Conservation (phyloP, 2,888 invertebrate genomes). For the Ectemnius lituratus region DNA sequence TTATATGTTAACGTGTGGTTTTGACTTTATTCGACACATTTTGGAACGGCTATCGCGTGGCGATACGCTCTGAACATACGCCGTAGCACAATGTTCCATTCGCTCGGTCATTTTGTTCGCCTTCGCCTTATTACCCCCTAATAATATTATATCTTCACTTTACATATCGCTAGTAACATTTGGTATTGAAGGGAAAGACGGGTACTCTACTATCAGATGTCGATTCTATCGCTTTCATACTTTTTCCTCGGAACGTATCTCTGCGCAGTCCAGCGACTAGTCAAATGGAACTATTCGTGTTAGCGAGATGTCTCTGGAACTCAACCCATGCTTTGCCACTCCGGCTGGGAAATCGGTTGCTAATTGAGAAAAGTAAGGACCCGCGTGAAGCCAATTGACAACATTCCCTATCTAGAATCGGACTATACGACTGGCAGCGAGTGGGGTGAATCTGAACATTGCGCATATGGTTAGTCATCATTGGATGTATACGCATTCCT, state of each 20-base stretch:
- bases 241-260: slow-evolving; percentile 27
- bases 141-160: slow-evolving; percentile 45
- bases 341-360: too few species aligned
- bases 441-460: slow-evolving; percentile 54
- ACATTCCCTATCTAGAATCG: slow-evolving; percentile 11
- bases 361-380: too few species aligned
- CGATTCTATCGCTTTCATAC: slow-evolving; percentile 22
- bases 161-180: slow-evolving; percentile 53
- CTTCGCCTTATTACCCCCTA: slow-evolving; percentile 40
- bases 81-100: slow-evolving; percentile 29
- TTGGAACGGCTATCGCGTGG: slow-evolving; percentile 22
- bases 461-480: slow-evolving; percentile 32
- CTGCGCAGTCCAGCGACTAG: too few species aligned
- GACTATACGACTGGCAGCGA: slow-evolving; percentile 49
- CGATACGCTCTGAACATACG: slow-evolving; percentile 19
- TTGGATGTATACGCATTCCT: not conserved
- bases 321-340: not conserved
- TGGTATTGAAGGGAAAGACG: slow-evolving; percentile 72
- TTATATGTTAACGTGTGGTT: slow-evolving; percentile 33
- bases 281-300: too few species aligned
- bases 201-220: slow-evolving; percentile 30
- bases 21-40: slow-evolving; percentile 16
- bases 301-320: slow-evolving; percentile 1
- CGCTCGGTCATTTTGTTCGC: slow-evolving; percentile 31
- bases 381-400: too few species aligned